Evolutionary conservation across 2,797 vertebrate genomes (phyloP).

Genomic region (Saguinus oedipus): DNA sequence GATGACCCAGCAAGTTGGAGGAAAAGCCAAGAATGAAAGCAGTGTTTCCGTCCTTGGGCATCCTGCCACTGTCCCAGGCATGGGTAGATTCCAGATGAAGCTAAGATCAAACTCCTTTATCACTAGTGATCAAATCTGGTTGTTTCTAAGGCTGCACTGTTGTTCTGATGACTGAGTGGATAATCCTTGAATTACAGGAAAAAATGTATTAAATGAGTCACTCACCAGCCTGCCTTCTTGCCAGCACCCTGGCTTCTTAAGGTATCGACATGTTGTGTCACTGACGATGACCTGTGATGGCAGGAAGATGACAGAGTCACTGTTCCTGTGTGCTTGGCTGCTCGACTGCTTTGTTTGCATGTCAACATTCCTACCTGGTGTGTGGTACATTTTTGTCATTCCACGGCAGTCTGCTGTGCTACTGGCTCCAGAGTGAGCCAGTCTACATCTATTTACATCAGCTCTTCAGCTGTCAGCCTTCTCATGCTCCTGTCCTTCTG

Average conservation of each 20-base stretch:
- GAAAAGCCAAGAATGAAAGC: conserved; percentile 53
- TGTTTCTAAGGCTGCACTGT: conserved; percentile 56
- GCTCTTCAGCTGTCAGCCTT: conserved; percentile 58
- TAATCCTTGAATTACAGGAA: conserved; percentile 26
- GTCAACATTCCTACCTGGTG: conserved; percentile 76
- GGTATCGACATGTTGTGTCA: background rate
- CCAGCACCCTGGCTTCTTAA: background rate
- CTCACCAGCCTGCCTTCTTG: conserved; percentile 22
- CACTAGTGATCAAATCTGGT: conserved; percentile 58
- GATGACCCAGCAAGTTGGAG: conserved; percentile 52
- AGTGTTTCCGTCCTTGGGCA: conserved; percentile 23
- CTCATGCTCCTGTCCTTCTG: conserved; percentile 28
- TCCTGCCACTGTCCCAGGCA: conserved; percentile 36
- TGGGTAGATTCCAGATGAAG: conserved; percentile 47
- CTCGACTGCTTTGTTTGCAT: background rate
- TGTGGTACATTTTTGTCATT: conserved; percentile 81
- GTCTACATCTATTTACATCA: conserved; percentile 56
- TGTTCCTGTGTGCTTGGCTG: background rate
- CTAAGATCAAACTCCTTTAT: conserved; percentile 27
- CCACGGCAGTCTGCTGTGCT: conserved; percentile 67
- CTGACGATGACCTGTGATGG: background rate
- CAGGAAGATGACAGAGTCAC: background rate
- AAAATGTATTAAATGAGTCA: conserved; percentile 12
- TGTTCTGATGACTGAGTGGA: conserved; percentile 34
- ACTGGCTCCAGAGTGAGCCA: background rate